phyloP scores from a whole-genome alignment of 2,113 vertebrate genomes.

The Boulengeromyrus knoepffleri region DNA sequence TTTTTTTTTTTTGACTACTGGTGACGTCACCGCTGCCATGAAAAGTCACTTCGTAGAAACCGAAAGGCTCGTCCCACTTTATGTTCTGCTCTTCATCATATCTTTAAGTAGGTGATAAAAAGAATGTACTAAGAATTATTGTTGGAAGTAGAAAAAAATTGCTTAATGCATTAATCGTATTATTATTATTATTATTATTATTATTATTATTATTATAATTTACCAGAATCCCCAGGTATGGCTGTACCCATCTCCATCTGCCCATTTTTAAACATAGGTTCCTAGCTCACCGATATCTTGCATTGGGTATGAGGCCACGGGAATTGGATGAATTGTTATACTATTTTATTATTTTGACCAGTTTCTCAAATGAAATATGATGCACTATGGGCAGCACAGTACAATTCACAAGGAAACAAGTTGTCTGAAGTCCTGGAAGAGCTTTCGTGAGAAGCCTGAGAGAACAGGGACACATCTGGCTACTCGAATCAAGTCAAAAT shows the following conservation, averaged over 20 bases:
- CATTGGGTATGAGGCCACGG: background rate
- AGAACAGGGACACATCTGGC: background rate
- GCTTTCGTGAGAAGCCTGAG: background rate
- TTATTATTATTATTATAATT: background rate
- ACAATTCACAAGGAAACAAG: background rate
- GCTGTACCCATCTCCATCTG: background rate
- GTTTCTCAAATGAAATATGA: background rate
- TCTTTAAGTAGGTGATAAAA: background rate
- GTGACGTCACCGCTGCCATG: too few relatives aligned
- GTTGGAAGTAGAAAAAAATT: background rate
- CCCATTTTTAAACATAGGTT: background rate
- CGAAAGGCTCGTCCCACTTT: background rate
- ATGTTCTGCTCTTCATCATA: background rate
- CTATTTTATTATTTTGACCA: background rate
- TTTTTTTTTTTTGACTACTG: background rate
- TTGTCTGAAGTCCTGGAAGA: background rate
- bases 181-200: background rate
- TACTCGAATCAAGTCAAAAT: background rate
- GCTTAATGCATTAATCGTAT: background rate
- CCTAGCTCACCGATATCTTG: background rate
- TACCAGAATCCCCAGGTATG: background rate
- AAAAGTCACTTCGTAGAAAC: background rate
- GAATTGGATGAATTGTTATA: background rate
- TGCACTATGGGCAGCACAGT: background rate
- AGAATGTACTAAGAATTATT: background rate